Percentiles rank a stretch among this genome's conserved stretches.
Evolutionary conservation across 2,888 invertebrate species (phyloP).

Genomic region (Microdon myrmicae): DNA sequence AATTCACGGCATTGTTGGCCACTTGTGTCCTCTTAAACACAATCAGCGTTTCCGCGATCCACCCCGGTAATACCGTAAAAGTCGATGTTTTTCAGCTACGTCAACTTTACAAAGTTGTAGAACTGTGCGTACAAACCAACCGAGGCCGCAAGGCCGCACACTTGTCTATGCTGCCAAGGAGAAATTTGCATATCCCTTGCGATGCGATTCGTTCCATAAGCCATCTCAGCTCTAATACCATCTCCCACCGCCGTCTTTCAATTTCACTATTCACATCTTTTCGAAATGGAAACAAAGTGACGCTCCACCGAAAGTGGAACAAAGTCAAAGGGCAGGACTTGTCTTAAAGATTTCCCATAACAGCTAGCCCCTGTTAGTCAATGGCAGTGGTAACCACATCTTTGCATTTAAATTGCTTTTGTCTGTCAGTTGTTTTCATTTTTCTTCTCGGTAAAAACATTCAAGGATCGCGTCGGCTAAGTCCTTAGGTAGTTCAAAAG

Average conservation of each 20-base stretch:
- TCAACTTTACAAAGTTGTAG: constrained; percentile 20
- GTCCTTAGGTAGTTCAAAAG: constrained; percentile 21
- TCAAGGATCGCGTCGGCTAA: constrained; percentile 15
- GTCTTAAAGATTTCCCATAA: constrained; percentile 28
- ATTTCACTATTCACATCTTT: constrained; percentile 9
- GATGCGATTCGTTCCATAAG: constrained; percentile 26
- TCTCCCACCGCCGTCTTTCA: background rate
- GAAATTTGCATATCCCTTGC: constrained; percentile 22
- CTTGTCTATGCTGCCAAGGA: no score
- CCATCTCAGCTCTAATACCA: no score
- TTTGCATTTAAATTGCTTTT: constrained; percentile 45
- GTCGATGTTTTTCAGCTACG: no score
- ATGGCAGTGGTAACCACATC: constrained; percentile 34
- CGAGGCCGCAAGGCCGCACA: background rate
- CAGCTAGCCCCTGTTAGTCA: constrained; percentile 11
- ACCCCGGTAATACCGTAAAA: no score
- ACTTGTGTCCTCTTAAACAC: no score
- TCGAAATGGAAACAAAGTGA: constrained; percentile 8
- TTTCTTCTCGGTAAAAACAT: background rate
- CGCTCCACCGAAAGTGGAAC: constrained; percentile 2
- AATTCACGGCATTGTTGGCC: no score
- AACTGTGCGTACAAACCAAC: constrained; percentile 13
- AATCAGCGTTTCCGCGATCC: no score
- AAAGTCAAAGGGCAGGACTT: constrained; percentile 34
- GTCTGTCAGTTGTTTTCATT: constrained; percentile 29